Evolutionary conservation across 2,888 invertebrate species (phyloP), one percentile per base, ranked within the genome.

Genomic region (Teleogryllus oceanicus): DNA sequence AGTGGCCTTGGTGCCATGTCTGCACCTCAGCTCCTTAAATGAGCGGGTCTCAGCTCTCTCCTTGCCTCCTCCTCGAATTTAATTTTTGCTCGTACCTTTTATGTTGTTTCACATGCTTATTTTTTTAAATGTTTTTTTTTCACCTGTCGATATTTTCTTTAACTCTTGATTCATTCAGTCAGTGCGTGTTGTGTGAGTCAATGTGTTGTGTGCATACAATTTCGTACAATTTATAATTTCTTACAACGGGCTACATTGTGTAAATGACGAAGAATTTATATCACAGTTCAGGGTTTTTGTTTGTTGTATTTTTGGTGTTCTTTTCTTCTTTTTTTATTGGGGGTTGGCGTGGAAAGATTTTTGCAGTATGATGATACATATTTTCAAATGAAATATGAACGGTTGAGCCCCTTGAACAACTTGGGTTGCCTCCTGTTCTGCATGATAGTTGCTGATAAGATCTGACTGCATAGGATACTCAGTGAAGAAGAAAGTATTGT

Each of bases 391-490:
- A 77, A 77, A 12, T 51, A 13, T 77, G 62, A 74, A 62, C 74
- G 75, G 81, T 81, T 78, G 81, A 81, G 81, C 78, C 75, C 81
- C 79, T 50, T 24, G 78, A 78, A 3, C 74, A 2, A 49, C 74
- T 74, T 80, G 76, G 81, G 75, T 51, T 81, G 80, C 80, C 80
- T 80, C 82, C 83, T 81, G 86, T 84, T 86, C 86, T 86, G 79
- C 21, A 80, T 87, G 87, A 87, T 82, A 80, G 82, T 85, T 85
- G 92, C 92, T 92, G 92, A 92, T 92, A 92, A 92, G 92, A 92
- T 91, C 92, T 92, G 92, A 92, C 84, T 83, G 83, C 83, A 78
- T 51, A 50, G 62, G 62, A 18, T 5, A 10, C 10, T 5, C 62
- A n/a, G 12, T 37, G 37, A 37, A 5, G 8, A 37, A 37, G 37